Conservation (phyloP, 2,888 invertebrate species). For the Drosophila mulleri region DNA sequence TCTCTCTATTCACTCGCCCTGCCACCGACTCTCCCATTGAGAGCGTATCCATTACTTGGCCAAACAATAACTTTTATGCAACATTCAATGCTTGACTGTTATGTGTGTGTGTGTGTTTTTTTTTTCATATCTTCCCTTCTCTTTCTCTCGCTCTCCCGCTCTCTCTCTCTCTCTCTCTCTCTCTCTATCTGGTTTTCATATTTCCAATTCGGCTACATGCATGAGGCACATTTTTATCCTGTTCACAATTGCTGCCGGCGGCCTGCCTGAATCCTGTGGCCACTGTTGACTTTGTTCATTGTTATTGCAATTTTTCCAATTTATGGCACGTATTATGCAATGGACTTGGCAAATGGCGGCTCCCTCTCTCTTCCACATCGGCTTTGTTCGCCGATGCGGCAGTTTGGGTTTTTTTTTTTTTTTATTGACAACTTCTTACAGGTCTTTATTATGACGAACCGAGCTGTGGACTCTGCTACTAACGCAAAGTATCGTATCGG, state of each 20-base stretch:
- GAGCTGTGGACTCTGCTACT: slow-evolving; percentile 1
- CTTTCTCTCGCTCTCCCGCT: too few species aligned
- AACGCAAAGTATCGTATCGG: slow-evolving; percentile 7
- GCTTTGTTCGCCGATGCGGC: slow-evolving; percentile 15
- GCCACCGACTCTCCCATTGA: slow-evolving; percentile 38
- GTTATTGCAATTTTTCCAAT: slow-evolving; percentile 61
- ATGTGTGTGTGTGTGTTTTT: background rate
- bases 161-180: background rate
- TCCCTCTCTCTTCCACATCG: slow-evolving; percentile 1
- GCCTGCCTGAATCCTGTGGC: slow-evolving; percentile 40
- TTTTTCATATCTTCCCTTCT: background rate
- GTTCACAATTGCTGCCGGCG: slow-evolving; percentile 48
- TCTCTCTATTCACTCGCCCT: slow-evolving; percentile 14
- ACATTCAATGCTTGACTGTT: slow-evolving; percentile 51
- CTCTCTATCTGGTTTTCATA: background rate
- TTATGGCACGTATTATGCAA: slow-evolving; percentile 59
- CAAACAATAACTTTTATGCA: slow-evolving; percentile 72
- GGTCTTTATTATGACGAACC: slow-evolving; percentile 54
- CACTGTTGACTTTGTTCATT: slow-evolving; percentile 54
- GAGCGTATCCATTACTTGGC: slow-evolving; percentile 77
- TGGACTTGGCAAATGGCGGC: slow-evolving; percentile 26
- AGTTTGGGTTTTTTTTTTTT: slow-evolving; percentile 18
- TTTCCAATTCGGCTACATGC: slow-evolving; percentile 21
- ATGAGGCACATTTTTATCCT: slow-evolving; percentile 24
- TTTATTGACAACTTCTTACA: slow-evolving; percentile 66